These are phyloP conservation scores for Orchesella cincta DNA, from an alignment of 1,140 invertebrate species.

Conservation along the genomic window DNA sequence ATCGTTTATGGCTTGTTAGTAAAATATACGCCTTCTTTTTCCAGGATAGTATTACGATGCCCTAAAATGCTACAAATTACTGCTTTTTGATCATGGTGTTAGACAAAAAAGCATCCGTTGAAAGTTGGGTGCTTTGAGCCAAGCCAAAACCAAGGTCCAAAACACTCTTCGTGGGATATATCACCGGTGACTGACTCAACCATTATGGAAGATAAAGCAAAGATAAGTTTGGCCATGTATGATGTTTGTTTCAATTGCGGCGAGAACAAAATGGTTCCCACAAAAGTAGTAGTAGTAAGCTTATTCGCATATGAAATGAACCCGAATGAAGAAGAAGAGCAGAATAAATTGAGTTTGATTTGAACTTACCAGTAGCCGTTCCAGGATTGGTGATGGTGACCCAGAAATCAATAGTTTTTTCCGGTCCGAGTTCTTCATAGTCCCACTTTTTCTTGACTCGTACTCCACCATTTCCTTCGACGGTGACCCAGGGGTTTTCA, in stretches of 20 bases:
- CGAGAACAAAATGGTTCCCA: too few species aligned
- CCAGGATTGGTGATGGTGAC: constrained; percentile 87
- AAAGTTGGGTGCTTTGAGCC: not conserved
- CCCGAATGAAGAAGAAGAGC: too few species aligned
- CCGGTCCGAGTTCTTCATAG: constrained; percentile 90
- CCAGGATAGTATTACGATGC: not conserved
- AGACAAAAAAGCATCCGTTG: not conserved
- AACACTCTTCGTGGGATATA: not conserved
- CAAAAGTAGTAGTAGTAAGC: too few species aligned
- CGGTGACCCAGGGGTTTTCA: constrained; percentile 90
- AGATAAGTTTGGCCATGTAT: too few species aligned
- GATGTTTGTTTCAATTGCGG: too few species aligned
- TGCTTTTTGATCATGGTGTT: not conserved
- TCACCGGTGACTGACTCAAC: too few species aligned
- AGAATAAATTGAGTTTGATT: not conserved
- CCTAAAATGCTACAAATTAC: constrained; percentile 14
- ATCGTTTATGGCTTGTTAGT: constrained; percentile 23
- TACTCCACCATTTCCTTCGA: constrained; percentile 86
- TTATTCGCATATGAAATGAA: too few species aligned
- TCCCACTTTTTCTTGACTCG: constrained; percentile 95
- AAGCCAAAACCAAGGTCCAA: too few species aligned
- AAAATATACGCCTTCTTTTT: constrained; percentile 13
- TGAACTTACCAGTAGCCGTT: constrained; percentile 70
- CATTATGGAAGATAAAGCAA: too few species aligned
- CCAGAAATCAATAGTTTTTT: constrained; percentile 95